phyloP scores from a whole-genome alignment of 2,113 vertebrate genomes.

The Mola mola region DNA sequence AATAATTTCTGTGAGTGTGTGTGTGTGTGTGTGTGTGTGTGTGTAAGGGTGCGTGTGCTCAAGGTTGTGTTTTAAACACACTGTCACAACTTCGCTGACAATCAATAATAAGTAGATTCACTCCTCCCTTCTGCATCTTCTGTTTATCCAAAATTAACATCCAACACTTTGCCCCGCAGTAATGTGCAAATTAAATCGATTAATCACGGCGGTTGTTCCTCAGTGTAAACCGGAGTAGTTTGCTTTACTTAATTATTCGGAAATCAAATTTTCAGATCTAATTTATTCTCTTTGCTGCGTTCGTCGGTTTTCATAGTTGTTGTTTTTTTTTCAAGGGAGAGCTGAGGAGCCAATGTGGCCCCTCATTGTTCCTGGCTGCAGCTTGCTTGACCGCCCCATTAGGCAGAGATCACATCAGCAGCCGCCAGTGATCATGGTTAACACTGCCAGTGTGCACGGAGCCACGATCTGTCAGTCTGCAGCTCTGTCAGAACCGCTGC shows the following conservation, averaged over 20 bases:
- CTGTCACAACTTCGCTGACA: conserved; percentile 69
- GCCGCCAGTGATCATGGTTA: conserved; percentile 89
- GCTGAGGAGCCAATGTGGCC: conserved; percentile 84
- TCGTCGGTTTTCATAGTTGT: conserved; percentile 89
- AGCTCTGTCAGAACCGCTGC: conserved; percentile 68
- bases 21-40: conserved; percentile 18
- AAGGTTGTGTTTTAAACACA: conserved; percentile 38
- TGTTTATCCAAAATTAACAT: conserved; percentile 95
- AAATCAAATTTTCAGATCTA: conserved; percentile 91
- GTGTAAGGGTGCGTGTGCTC: conserved; percentile 20
- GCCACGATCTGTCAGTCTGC: conserved; percentile 82
- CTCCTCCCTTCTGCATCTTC: conserved; percentile 83
- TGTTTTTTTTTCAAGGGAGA: conserved; percentile 68
- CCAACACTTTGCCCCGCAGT: conserved; percentile 91
- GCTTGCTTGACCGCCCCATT: conserved; percentile 98
- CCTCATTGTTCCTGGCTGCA: conserved; percentile 95
- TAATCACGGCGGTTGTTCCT: conserved; percentile 81
- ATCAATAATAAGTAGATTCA: conserved; percentile 89
- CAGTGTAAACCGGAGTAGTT: conserved; percentile 85
- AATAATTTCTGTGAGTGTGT: conserved; percentile 21
- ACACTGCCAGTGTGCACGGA: conserved; percentile 80
- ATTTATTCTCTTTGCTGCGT: conserved; percentile 77
- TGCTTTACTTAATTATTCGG: conserved; percentile 94
- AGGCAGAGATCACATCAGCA: conserved; percentile 93
- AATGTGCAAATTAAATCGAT: conserved; percentile 82